Base-by-base conservation (phyloP, 2,888 invertebrate species). In the Lottia gigantea region DNA sequence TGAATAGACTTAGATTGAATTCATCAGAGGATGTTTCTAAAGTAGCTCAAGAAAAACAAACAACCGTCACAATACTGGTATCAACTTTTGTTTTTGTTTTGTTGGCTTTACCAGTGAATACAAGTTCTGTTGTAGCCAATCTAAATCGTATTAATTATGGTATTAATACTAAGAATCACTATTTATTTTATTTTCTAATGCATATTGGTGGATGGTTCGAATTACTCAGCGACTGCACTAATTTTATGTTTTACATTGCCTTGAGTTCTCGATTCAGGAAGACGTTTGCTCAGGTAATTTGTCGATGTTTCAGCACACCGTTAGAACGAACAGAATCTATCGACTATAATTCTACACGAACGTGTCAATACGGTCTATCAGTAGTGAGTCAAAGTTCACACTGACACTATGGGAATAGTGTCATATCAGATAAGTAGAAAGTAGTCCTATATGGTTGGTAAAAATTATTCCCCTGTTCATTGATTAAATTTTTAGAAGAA, bases 51-150 rank as follows among this genome's bases (percentile, higher is more conserved):
- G 62, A 68, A 46, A 47, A 15, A n/a, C 68, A 68, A 23, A 68
- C 68, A 7, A 68, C 68, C 15, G 4, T 68, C 15, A 62, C 68
- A 11, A 62, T 68, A 16, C 3, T 68, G 23, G 68, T 68, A 4
- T 68, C 68, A 12, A 68, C 62, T 26, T 62, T 68, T 40, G 46
- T 68, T 62, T 68, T 40, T 19, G 62, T 68, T 23, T 15, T 68
- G 12, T 40, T 68, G 46, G 46, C 49, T 4, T 46, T 68, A n/a
- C 68, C 68, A 16, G 45, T 62, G 2, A 68, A 40, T 46, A 23
- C 40, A 15, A 68, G 46, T 45, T 19, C 68, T 23, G 11, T 68
- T 26, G 62, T 47, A 8, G 46, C 23, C 2, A 62, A 62, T 62
- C 40, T 46, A 46, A 12, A 14, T n/a, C 16, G 31, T 15, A 14